Conservation (phyloP, 2,797 vertebrate genomes). For the Periparus ater region DNA sequence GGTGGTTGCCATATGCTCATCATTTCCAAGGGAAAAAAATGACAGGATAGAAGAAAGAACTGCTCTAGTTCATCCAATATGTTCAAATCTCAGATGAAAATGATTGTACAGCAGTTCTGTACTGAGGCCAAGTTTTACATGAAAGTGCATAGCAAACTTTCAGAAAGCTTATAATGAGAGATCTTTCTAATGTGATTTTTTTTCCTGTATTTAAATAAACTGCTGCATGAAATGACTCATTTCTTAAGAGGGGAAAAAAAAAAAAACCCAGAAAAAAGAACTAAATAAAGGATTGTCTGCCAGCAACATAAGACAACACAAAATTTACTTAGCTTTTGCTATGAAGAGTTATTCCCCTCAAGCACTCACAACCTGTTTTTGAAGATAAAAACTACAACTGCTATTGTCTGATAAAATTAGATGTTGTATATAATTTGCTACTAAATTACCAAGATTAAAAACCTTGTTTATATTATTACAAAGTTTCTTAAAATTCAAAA, state of each 20-base stretch:
- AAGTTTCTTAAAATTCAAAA: constrained; percentile 43
- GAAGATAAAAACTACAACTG: constrained; percentile 65
- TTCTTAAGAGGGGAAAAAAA: not conserved
- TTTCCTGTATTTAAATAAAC: constrained; percentile 60
- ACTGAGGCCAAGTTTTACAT: constrained; percentile 77
- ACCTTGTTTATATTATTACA: constrained; percentile 22
- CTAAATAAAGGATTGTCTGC: constrained; percentile 7
- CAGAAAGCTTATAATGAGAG: constrained; percentile 70
- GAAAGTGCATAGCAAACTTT: constrained; percentile 76
- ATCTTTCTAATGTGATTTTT: constrained; percentile 32
- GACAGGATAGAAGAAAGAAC: constrained; percentile 90
- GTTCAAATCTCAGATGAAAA: constrained; percentile 92
- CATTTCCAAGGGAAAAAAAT: constrained; percentile 85
- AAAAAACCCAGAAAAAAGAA: not conserved
- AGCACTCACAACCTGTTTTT: constrained; percentile 65
- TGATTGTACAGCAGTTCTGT: constrained; percentile 73
- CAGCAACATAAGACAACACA: constrained; percentile 47
- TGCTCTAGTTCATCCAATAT: constrained; percentile 87
- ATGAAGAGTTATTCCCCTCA: constrained; percentile 50
- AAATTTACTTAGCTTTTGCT: constrained; percentile 66
- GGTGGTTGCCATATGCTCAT: constrained; percentile 94
- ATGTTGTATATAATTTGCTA: constrained; percentile 25
- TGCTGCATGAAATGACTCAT: not conserved
- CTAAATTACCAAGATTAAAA: constrained; percentile 30
- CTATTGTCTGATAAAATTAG: constrained; percentile 30